Evolutionary conservation across 2,888 invertebrate species (phyloP).

Genomic region (Ectemnius continuus): DNA sequence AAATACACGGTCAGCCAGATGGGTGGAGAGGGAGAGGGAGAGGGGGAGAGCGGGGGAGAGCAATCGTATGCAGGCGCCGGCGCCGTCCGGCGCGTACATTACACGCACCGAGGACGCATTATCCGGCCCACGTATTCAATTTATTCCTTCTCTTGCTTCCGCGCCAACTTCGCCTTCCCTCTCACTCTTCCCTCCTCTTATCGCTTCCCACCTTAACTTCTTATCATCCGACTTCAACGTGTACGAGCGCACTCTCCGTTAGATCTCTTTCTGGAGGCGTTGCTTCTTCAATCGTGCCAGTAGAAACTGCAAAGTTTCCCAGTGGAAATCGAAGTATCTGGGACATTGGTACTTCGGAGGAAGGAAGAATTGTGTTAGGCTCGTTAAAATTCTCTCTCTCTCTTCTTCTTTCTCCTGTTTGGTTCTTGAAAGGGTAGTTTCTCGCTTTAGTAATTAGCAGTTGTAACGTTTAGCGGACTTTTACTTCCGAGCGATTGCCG

Average conservation of each 20-base stretch:
- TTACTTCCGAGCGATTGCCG: slow-evolving; percentile 15
- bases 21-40: too few species aligned
- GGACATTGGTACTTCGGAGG: too few species aligned
- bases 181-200: background rate
- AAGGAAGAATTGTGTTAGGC: too few species aligned
- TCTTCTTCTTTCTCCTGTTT: too few species aligned
- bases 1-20: slow-evolving; percentile 64
- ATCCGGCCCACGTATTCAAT: slow-evolving; percentile 60
- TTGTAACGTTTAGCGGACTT: background rate
- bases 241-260: background rate
- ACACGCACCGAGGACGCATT: slow-evolving; percentile 65
- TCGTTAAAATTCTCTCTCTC: too few species aligned
- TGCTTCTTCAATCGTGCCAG: background rate
- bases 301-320: too few species aligned
- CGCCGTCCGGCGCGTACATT: slow-evolving; percentile 68
- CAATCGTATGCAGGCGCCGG: slow-evolving; percentile 71
- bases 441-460: too few species aligned
- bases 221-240: background rate
- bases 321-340: too few species aligned
- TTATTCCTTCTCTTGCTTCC: slow-evolving; percentile 17
- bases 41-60: slow-evolving; percentile 39
- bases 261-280: background rate
- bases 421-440: too few species aligned
- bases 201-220: slow-evolving; percentile 1
- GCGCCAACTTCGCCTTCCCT: background rate